Conservation (phyloP, 2,113 vertebrate genomes). For the Pitta sordida region DNA sequence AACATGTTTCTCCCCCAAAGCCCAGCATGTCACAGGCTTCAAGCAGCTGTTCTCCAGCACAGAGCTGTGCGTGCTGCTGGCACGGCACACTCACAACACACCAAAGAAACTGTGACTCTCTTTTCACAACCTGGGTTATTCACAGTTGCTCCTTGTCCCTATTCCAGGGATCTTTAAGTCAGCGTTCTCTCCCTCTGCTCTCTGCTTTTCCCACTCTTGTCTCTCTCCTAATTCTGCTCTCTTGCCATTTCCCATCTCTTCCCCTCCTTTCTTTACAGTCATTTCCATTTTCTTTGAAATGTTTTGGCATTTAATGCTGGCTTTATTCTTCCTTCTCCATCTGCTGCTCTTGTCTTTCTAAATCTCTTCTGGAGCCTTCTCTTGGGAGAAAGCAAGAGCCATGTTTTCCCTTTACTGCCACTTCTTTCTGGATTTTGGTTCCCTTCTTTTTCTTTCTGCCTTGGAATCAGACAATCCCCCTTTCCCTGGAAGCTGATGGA, state of each 20-base stretch:
- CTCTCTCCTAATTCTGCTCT: neutral
- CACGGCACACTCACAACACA: neutral
- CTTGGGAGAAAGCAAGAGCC: neutral
- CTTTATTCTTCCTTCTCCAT: slow-evolving; percentile 65
- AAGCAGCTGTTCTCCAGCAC: neutral
- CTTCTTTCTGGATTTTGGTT: slow-evolving; percentile 9
- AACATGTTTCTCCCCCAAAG: neutral
- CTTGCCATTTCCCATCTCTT: neutral
- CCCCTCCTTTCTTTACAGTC: slow-evolving; percentile 49
- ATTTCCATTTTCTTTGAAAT: slow-evolving; percentile 64
- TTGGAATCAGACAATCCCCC: neutral
- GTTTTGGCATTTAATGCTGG: slow-evolving; percentile 56
- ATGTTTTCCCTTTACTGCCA: neutral
- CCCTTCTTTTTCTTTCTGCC: neutral
- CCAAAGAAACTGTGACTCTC: neutral
- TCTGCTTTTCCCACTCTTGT: neutral
- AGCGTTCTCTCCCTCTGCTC: neutral
- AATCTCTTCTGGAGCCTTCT: slow-evolving; percentile 55
- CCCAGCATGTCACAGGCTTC: neutral
- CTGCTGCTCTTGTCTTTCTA: slow-evolving; percentile 63
- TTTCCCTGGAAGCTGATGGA: neutral
- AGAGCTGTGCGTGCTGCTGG: neutral
- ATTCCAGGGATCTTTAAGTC: neutral
- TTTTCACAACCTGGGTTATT: neutral
- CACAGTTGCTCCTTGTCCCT: neutral